A percentile compares a stretch with the other conserved stretches of the same genome.
These are phyloP conservation scores for Microtus pennsylvanicus DNA, from an alignment of 2,113 vertebrate species.

Conservation along the genomic window DNA sequence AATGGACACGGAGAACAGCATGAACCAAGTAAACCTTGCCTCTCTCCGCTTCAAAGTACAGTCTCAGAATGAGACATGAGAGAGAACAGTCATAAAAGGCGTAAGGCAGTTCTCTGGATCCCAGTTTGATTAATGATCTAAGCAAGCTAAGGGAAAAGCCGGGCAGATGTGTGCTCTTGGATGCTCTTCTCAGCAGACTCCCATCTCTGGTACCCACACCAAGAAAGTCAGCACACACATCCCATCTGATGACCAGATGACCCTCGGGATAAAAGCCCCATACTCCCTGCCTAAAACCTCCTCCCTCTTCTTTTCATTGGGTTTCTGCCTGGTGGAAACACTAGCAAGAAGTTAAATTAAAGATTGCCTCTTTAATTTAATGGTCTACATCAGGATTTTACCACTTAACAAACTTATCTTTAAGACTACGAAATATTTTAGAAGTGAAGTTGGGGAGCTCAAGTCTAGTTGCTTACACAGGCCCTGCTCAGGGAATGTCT, in stretches of 20 bases:
- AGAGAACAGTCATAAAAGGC: no score
- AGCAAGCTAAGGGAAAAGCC: accelerated
- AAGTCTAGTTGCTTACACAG: slow-evolving; percentile 39
- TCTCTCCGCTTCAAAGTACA: background rate
- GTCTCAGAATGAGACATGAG: background rate
- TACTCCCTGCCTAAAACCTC: background rate
- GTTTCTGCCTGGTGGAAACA: background rate
- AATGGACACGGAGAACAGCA: no score
- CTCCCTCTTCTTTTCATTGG: background rate
- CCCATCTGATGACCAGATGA: background rate
- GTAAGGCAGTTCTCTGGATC: background rate
- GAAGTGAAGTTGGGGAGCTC: background rate
- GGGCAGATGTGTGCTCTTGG: background rate
- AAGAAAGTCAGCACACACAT: accelerated
- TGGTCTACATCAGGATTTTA: slow-evolving; percentile 27
- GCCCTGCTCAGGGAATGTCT: slow-evolving; percentile 29
- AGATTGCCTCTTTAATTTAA: slow-evolving; percentile 41
- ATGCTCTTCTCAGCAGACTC: accelerated
- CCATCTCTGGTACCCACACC: accelerated
- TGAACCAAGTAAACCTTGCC: accelerated
- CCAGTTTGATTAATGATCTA: background rate
- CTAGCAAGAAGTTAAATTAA: background rate
- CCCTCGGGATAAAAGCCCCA: accelerated
- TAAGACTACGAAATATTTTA: background rate
- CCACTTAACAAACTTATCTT: background rate